Base-by-base conservation (phyloP, 2,113 vertebrate species). In the Hyperoodon ampullatus region DNA sequence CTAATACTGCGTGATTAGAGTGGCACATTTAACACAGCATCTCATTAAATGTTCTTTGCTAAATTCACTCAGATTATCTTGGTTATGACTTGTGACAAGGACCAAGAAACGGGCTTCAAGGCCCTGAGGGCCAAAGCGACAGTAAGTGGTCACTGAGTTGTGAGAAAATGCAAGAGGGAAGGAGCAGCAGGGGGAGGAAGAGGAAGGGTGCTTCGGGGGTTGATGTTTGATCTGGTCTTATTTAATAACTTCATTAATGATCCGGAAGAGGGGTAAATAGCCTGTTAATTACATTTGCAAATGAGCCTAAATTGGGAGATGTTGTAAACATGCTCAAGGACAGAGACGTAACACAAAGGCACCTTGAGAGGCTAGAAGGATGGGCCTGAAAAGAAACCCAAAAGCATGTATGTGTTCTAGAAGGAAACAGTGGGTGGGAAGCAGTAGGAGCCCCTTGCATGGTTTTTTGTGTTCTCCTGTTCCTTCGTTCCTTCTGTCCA, bases 201-300 rank as follows among this genome's bases (percentile, higher is more conserved):
- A 35, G 35, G 47, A 35, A 42, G 75, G 65, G 55, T 42, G 66
- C 96, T 97, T 66, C 13, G 8, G 66, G 86, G 82, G 96, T 61
- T 87, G 84, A 84, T 94, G 82, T 82, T 82, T 95, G 96, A 95
- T 97, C 92, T 93, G 95, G 84, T 82, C 77, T 93, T 96, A 95
- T 74, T 97, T 97, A 97, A 96, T 95, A 96, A 97, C 75, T 93
- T 95, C 92, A 97, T 96, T 96, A 95, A 97, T 95, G 95, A 97
- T 97, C 87, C 1, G 0, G 90, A 97, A 97, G 96, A 98, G 66
- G 93, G 61, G 75, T 90, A 96, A 97, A 97, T 95, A 95, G 96
- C 94, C 92, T 98, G 84, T 72, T 97, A 97, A 98, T 98, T 96
- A 95, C 97, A 88, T 93, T 90, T 97, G 66, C 84, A 98, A 96